Percentiles rank a stretch among this genome's conserved stretches.
Evolutionary conservation across 2,113 vertebrate species (phyloP).

Genomic region (Promerops cafer): DNA sequence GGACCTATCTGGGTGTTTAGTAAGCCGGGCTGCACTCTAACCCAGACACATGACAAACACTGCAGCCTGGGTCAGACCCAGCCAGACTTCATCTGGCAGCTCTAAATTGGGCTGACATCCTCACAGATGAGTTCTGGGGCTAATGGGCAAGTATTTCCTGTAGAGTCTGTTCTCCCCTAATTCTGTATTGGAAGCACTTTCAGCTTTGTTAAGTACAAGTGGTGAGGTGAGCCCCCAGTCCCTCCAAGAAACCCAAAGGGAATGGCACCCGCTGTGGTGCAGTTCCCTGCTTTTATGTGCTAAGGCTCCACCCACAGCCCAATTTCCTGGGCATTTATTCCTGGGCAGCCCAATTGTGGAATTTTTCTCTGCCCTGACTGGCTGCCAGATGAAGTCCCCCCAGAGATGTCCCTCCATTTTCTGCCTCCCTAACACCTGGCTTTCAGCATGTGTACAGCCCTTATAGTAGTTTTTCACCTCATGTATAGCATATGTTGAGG

Average conservation of each 20-base stretch:
- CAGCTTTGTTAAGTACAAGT: background rate
- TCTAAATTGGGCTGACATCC: background rate
- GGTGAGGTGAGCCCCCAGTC: rapidly evolving
- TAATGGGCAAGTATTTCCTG: background rate
- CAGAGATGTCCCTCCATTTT: background rate
- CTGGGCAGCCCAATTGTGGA: background rate
- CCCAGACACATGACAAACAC: background rate
- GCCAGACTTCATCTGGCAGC: background rate
- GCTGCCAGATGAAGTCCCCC: background rate
- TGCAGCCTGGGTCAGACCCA: background rate
- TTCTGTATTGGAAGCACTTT: background rate
- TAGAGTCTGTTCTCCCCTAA: background rate
- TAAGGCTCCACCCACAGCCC: background rate
- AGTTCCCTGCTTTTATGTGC: background rate
- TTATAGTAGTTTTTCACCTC: background rate
- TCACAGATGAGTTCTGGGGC: background rate
- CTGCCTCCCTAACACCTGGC: background rate
- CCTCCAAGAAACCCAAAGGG: background rate
- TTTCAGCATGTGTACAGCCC: background rate
- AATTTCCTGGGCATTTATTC: rapidly evolving
- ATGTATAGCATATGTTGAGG: background rate
- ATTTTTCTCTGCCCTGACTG: background rate
- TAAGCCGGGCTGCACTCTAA: background rate
- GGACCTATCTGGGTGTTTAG: background rate
- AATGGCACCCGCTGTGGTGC: rapidly evolving